Conservation (phyloP, 2,888 invertebrate genomes). For the Catocala sponsa region DNA sequence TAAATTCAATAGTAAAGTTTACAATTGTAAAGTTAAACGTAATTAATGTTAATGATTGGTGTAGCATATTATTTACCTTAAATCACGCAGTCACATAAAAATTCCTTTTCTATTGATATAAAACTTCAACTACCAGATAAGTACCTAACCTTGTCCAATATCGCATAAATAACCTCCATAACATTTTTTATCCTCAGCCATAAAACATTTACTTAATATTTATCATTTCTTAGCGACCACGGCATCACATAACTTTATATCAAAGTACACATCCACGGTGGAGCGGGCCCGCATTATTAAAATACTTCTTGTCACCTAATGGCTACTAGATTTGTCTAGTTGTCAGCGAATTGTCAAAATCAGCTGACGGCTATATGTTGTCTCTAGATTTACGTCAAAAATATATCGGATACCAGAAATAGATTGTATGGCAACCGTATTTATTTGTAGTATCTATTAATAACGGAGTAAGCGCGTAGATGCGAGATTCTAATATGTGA, state of each 20-base stretch:
- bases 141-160: not conserved
- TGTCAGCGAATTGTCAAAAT: constrained; percentile 61
- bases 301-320: constrained; percentile 42
- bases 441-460: constrained; percentile 55
- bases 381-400: constrained; percentile 58
- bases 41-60: too few species aligned
- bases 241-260: constrained; percentile 26
- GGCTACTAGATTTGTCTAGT: constrained; percentile 44
- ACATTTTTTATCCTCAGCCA: constrained; percentile 1
- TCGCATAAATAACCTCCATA: constrained; percentile 5
- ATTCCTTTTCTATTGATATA: not conserved
- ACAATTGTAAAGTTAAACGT: too few species aligned
- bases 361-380: constrained; percentile 60
- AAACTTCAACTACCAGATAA: not conserved
- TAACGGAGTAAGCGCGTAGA: constrained; percentile 29
- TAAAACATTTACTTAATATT: constrained; percentile 16
- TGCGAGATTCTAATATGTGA: constrained; percentile 23
- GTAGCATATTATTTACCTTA: not conserved
- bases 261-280: constrained; percentile 19
- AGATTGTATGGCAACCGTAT: constrained; percentile 50
- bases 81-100: not conserved
- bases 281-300: constrained; percentile 18
- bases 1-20: too few species aligned
- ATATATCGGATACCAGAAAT: constrained; percentile 53
- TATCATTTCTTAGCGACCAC: constrained; percentile 11